Base-by-base conservation (phyloP, 1,140 invertebrate genomes). In the Bombus pyrosoma region DNA sequence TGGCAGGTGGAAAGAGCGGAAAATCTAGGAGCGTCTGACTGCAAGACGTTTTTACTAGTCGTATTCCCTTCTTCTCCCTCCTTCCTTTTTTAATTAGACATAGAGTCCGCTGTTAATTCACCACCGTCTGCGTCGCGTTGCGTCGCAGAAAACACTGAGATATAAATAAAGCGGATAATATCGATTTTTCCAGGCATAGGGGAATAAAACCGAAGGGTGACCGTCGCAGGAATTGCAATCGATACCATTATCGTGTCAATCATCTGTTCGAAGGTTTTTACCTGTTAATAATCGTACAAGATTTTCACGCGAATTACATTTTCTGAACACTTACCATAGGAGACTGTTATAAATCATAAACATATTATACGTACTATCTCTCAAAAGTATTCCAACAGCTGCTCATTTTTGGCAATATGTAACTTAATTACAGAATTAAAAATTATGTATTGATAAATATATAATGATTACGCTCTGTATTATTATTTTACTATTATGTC, bases 141-240 rank as follows among this genome's bases (percentile, higher is more conserved):
- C 47, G 47, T 85, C 64, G 76, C 76, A 57, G n/a, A 32, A 73
- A 18, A 59, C 39, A n/a, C 22, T 5, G 3, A 25, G 69, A 66
- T 90, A 90, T 90, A 89, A 90, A 90, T 90, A 90, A 90, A 90
- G 62, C 37, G 72, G 39, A 71, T 43, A 53, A 28, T 84, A 90
- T 90, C 83, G 89, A 90, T 88, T 83, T 88, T 83, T 68, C 37
- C 59, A 12, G 34, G 28, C n/a, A 28, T 22, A 28, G 81, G 62
- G 62, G 62, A 82, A 84, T 37, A 53, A 78, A 81, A 43, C 62
- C 39, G 59, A 81, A 87, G 90, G 84, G 76, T 89, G 87, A 88
- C 88, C 41, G 76, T 72, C 59, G 39, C 13, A 6, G 73, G 78
- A 87, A 90, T 84, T 87, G 64, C 39, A 87, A 86, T 90, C 89